Evolutionary conservation across 1,140 invertebrate genomes (phyloP).

Genomic region (Cydia fagiglandana): DNA sequence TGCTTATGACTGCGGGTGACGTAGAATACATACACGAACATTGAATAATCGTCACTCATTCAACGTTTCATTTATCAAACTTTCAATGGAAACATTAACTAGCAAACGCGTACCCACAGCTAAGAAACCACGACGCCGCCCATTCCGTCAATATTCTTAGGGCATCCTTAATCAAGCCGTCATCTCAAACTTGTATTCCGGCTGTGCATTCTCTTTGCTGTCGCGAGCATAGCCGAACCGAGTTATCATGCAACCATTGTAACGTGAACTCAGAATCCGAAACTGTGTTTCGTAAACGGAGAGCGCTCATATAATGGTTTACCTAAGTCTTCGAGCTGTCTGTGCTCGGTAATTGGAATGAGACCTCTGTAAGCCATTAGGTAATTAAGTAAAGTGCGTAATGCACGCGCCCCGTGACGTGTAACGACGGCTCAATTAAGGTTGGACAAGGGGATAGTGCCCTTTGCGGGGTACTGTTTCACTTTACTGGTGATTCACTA

Average conservation of each 20-base stretch:
- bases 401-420: conserved; percentile 5
- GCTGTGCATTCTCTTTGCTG: background rate
- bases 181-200: background rate
- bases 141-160: conserved; percentile 11
- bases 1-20: background rate
- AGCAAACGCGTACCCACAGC: background rate
- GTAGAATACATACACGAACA: background rate
- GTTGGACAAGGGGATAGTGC: conserved; percentile 3
- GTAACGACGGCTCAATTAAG: conserved; percentile 18
- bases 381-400: conserved; percentile 31
- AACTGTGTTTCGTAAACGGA: background rate
- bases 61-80: conserved; percentile 19
- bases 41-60: background rate
- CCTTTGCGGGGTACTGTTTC: background rate
- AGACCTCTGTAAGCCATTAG: conserved; percentile 8
- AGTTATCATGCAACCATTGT: background rate
- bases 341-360: background rate
- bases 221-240: background rate
- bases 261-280: background rate
- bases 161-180: conserved; percentile 25
- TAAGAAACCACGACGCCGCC: conserved; percentile 8
- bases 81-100: conserved; percentile 27
- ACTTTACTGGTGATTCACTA: background rate
- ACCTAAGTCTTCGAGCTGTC: background rate
- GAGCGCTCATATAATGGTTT: background rate